Conservation (phyloP, 2,797 vertebrate genomes). For the Bryconaethiops microstoma region DNA sequence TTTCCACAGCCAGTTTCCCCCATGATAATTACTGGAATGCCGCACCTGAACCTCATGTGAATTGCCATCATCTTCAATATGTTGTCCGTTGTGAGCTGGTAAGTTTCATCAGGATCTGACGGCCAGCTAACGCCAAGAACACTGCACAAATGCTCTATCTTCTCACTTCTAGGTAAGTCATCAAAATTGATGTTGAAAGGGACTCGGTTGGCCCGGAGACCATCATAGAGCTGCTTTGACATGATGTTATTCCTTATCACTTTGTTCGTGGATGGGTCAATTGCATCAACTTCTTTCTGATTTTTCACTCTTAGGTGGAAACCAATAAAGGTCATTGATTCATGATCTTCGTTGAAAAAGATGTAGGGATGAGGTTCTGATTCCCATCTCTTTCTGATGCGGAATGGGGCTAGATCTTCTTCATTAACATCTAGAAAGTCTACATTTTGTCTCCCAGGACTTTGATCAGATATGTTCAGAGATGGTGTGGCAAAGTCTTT, state of each 20-base stretch:
- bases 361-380: conserved; percentile 93
- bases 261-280: conserved; percentile 73
- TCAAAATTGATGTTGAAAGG: conserved; percentile 92
- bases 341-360: conserved; percentile 91
- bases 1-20: conserved; percentile 98
- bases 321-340: conserved; percentile 96
- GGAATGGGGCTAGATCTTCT: conserved; percentile 88
- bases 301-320: conserved; percentile 80
- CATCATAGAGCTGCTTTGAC: conserved; percentile 76
- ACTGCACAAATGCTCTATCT: conserved; percentile 85
- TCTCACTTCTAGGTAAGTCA: conserved; percentile 80
- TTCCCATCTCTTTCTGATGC: conserved; percentile 91
- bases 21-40: conserved; percentile 96
- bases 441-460: conserved; percentile 75
- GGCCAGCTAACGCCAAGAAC: conserved; percentile 87
- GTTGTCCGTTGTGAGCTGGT: conserved; percentile 94
- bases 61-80: conserved; percentile 94
- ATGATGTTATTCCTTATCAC: conserved; percentile 86
- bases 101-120: conserved; percentile 91
- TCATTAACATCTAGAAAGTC: conserved; percentile 73
- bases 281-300: conserved; percentile 79
- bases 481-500: conserved; percentile 96
- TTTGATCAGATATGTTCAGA: conserved; percentile 89
- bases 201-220: conserved; percentile 83
- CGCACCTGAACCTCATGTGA: conserved; percentile 95